These are phyloP conservation scores for Ochlodes sylvanus DNA, from an alignment of 2,888 invertebrate species.

Conservation along the genomic window DNA sequence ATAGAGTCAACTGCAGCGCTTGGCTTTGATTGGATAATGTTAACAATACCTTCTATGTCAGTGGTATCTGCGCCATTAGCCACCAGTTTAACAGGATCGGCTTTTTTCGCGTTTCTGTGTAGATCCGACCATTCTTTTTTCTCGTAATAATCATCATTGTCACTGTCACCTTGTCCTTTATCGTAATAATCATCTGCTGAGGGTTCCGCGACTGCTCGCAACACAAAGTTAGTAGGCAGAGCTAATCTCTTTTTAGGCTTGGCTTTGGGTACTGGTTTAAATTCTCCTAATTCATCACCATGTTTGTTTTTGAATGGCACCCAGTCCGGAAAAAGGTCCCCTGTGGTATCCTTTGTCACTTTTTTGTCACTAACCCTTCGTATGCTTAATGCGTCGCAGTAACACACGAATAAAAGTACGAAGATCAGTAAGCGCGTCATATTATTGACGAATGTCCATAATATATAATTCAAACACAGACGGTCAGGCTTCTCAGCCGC, in stretches of 20 bases:
- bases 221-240: constrained; percentile 64
- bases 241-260: constrained; percentile 76
- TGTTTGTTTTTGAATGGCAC: constrained; percentile 78
- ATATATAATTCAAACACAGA: constrained; percentile 45
- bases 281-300: constrained; percentile 70
- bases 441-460: constrained; percentile 46
- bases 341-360: constrained; percentile 61
- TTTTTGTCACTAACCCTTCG: constrained; percentile 63
- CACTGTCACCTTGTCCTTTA: constrained; percentile 65
- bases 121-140: constrained; percentile 75
- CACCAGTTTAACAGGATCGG: constrained; percentile 45
- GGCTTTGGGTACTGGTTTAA: constrained; percentile 60
- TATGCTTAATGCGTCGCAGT: constrained; percentile 58
- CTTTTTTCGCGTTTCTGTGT: constrained; percentile 52
- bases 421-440: constrained; percentile 46
- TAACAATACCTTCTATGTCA: constrained; percentile 71
- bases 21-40: constrained; percentile 56
- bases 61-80: constrained; percentile 49
- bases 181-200: constrained; percentile 68
- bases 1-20: constrained; percentile 51
- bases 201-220: constrained; percentile 66
- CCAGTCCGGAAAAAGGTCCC: constrained; percentile 75
- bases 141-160: constrained; percentile 70
- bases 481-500: constrained; percentile 57
- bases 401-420: constrained; percentile 50